Conservation (phyloP, 2,113 vertebrate genomes). For the Hydrochoerus hydrochaeris region DNA sequence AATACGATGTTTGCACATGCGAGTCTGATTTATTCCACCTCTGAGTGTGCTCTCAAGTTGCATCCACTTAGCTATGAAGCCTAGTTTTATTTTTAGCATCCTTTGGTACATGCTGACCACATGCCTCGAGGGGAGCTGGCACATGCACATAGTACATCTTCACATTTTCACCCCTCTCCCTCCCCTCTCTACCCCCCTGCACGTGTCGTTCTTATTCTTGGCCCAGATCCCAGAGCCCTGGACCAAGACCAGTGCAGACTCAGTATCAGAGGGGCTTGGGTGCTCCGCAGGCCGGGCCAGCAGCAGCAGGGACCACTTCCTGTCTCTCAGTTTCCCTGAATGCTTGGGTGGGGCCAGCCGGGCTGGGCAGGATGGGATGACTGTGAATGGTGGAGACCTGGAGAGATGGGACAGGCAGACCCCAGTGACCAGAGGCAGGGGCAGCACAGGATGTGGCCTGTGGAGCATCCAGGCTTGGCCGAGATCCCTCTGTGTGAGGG, state of each 20-base stretch:
- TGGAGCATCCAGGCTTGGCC: too few relatives aligned
- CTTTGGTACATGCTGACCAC: neutral
- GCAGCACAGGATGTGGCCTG: neutral
- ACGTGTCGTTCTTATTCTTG: neutral
- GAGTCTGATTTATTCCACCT: too few relatives aligned
- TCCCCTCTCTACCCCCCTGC: neutral
- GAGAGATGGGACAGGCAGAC: neutral
- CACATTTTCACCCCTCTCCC: neutral
- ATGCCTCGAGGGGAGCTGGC: neutral
- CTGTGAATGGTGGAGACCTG: neutral
- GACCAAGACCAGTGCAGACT: fast-evolving
- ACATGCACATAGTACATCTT: neutral
- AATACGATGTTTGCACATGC: too few relatives aligned
- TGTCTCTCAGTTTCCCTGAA: neutral
- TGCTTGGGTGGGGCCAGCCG: neutral
- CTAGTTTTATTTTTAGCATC: neutral
- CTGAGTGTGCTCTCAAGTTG: too few relatives aligned
- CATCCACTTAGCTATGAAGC: too few relatives aligned
- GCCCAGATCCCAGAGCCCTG: neutral
- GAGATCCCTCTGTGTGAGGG: neutral
- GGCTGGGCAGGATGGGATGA: too few relatives aligned
- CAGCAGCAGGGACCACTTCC: neutral
- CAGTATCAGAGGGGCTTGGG: neutral
- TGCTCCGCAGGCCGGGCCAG: neutral
- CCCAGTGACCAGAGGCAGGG: neutral